Percentiles rank a stretch among this genome's conserved stretches.
Evolutionary conservation across 2,113 vertebrate genomes (phyloP).

Genomic region (Mola mola): DNA sequence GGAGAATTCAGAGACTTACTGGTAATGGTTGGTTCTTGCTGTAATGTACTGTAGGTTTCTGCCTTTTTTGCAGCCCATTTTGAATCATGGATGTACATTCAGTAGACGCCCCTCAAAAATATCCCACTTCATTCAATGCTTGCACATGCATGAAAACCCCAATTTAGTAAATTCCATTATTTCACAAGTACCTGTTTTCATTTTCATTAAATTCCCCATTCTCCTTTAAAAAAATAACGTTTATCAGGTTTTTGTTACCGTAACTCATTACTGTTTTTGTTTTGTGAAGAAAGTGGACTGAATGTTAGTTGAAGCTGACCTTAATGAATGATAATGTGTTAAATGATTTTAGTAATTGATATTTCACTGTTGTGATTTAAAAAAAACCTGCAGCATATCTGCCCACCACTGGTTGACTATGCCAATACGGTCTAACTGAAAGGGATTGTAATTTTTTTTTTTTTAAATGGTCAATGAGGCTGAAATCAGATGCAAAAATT

Average conservation of each 20-base stretch:
- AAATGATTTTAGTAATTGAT: constrained; percentile 56
- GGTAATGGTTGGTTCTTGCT: constrained; percentile 36
- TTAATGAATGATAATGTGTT: constrained; percentile 66
- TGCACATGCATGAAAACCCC: constrained; percentile 52
- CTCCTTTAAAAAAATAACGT: constrained; percentile 33
- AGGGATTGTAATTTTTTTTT: constrained; percentile 73
- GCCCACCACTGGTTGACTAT: constrained; percentile 42
- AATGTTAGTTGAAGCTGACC: constrained; percentile 70
- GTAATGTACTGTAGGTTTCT: constrained; percentile 32
- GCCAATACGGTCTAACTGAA: constrained; percentile 66
- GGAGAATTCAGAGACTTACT: constrained; percentile 27
- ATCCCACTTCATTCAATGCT: constrained; percentile 29
- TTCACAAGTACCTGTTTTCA: constrained; percentile 20
- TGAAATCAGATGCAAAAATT: constrained; percentile 53
- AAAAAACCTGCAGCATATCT: constrained; percentile 35
- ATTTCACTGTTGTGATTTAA: constrained; percentile 50
- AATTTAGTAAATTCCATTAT: constrained; percentile 24
- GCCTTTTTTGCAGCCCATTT: constrained; percentile 27
- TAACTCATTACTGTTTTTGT: constrained; percentile 54
- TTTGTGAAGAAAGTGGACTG: constrained; percentile 54
- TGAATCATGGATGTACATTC: constrained; percentile 38
- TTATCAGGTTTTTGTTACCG: constrained; percentile 51
- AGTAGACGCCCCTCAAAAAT: constrained; percentile 43
- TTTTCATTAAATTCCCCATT: constrained; percentile 35
- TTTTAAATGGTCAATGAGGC: constrained; percentile 57